Evolutionary conservation across 2,113 vertebrate genomes (phyloP).

Genomic region (Argyrosomus japonicus): DNA sequence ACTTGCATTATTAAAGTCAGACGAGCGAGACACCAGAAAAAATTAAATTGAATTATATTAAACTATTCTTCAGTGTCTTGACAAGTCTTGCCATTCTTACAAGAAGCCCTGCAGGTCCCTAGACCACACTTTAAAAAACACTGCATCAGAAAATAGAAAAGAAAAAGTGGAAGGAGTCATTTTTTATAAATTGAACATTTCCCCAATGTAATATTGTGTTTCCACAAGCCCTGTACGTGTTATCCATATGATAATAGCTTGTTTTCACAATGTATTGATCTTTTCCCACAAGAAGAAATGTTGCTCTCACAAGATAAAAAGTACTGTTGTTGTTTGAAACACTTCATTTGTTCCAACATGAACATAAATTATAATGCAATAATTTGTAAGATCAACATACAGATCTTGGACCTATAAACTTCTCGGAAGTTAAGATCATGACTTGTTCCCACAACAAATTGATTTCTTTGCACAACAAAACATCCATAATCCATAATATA

Average conservation of each 20-base stretch:
- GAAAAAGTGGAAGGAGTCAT: too few relatives aligned
- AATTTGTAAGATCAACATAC: not conserved
- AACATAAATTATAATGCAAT: not conserved
- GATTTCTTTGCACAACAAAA: too few relatives aligned
- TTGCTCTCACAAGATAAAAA: too few relatives aligned
- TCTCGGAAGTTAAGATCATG: too few relatives aligned
- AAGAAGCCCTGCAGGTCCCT: not conserved
- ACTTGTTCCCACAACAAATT: too few relatives aligned
- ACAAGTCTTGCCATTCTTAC: not conserved
- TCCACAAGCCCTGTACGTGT: not conserved
- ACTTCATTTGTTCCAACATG: not conserved
- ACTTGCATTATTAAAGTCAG: too few relatives aligned
- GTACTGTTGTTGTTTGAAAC: too few relatives aligned
- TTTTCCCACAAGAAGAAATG: not conserved
- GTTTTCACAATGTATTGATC: not conserved
- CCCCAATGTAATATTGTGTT: too few relatives aligned
- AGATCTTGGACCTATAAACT: not conserved
- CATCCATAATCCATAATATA: too few relatives aligned
- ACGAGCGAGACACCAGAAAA: too few relatives aligned
- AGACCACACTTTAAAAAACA: not conserved
- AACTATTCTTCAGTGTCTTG: slow-evolving; percentile 12
- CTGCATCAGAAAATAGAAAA: not conserved
- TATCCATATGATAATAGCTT: not conserved
- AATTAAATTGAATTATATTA: too few relatives aligned
- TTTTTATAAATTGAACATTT: too few relatives aligned